These are phyloP conservation scores for Drosophila jambulina DNA, from an alignment of 1,140 invertebrate genomes.

Conservation along the genomic window DNA sequence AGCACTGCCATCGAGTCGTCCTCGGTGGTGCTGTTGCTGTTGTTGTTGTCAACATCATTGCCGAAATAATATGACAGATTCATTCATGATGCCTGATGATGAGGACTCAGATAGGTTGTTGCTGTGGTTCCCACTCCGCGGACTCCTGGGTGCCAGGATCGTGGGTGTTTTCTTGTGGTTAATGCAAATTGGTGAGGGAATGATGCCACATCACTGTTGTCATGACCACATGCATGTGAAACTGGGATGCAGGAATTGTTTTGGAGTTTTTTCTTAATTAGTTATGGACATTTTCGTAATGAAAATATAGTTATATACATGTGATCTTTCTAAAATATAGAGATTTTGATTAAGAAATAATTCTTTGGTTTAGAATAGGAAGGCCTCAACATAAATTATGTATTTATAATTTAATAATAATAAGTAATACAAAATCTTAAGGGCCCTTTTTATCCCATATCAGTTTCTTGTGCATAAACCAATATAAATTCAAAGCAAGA, in stretches of 20 bases:
- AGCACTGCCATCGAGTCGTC: slow-evolving; percentile 11
- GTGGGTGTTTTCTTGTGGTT: slow-evolving; percentile 28
- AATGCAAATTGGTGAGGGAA: slow-evolving; percentile 23
- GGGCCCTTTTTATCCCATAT: too few relatives aligned
- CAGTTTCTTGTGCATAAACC: too few relatives aligned
- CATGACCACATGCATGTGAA: background rate
- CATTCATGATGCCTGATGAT: slow-evolving; percentile 62
- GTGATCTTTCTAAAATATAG: background rate
- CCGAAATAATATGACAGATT: slow-evolving; percentile 84
- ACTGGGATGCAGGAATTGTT: background rate
- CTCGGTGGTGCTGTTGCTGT: slow-evolving; percentile 11
- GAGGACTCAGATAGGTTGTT: slow-evolving; percentile 37
- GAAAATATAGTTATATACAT: background rate
- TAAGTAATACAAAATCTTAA: too few relatives aligned
- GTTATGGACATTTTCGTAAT: background rate
- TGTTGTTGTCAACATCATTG: slow-evolving; percentile 72
- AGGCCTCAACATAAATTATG: too few relatives aligned
- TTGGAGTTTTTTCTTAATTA: background rate
- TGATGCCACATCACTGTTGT: background rate
- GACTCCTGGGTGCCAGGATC: slow-evolving; percentile 25
- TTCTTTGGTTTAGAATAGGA: too few relatives aligned
- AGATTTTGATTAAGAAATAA: background rate
- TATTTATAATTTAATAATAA: too few relatives aligned
- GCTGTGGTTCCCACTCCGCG: slow-evolving; percentile 34
- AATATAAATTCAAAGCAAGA: too few relatives aligned